Evolutionary conservation across 2,113 vertebrate genomes (phyloP).

Genomic region (Potamarius usumacintae): DNA sequence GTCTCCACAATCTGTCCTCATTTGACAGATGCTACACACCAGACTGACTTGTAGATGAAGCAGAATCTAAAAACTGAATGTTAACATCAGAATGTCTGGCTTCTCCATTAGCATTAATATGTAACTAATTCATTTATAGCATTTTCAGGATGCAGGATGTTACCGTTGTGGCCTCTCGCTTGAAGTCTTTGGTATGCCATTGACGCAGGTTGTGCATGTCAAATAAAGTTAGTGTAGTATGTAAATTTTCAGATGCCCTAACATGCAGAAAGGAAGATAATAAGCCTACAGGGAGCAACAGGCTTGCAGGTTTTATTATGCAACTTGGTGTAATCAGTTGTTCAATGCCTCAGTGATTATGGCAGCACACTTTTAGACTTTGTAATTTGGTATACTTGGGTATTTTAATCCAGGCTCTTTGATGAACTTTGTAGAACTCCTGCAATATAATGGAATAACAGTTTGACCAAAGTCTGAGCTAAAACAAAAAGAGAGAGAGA

Average conservation of each 20-base stretch:
- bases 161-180: neutral
- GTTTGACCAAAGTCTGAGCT: neutral
- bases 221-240: conserved; percentile 23
- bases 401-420: neutral
- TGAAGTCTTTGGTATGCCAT: conserved; percentile 15
- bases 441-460: neutral
- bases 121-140: neutral
- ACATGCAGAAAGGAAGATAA: conserved; percentile 32
- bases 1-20: neutral
- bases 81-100: neutral
- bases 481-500: neutral
- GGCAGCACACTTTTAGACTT: neutral
- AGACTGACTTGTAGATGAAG: neutral
- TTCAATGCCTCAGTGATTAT: conserved; percentile 30
- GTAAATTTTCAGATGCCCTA: conserved; percentile 24
- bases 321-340: conserved; percentile 22
- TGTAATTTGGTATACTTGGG: neutral
- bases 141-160: neutral
- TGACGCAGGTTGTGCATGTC: conserved; percentile 3
- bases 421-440: neutral
- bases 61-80: neutral
- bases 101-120: neutral
- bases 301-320: conserved; percentile 23
- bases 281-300: conserved; percentile 16
- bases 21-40: neutral